Evolutionary conservation across 2,797 vertebrate genomes (phyloP), one percentile per base, ranked within the genome.

Genomic region (Pteropus rufus): DNA sequence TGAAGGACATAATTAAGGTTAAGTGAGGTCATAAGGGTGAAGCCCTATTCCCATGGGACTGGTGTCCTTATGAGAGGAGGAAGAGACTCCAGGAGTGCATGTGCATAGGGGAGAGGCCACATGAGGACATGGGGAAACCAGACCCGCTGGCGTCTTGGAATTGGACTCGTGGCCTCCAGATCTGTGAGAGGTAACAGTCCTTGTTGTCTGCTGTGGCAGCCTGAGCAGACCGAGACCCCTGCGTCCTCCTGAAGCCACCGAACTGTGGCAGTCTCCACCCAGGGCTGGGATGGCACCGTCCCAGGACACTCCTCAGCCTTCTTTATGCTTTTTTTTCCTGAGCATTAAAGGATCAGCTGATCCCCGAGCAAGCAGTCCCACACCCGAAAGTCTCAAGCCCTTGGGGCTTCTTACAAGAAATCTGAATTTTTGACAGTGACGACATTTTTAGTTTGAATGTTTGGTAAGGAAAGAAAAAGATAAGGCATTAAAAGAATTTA

Each of bases 221-320:
- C 76, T 2, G 11, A 41, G 36, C 15, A 18, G 10, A 24, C 26
- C 1, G 10, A 5, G 46, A 41, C 9, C 10, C 19, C 23, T 2
- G 3, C 11, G 5, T 31, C 0, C 7, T 36, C 64, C 46, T 9
- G 10, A 52, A 52, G 39, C 26, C 1, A 1, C n/a, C 0, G 12
- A 26, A 10, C 10, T 4, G 41, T 5, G 3, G 26, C 10, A 24
- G 6, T 9, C 49, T 31, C n/a, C 16, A 21, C 70, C 41, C 16
- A 7, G 15, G 8, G 26, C 49, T 18, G 44, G 23, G n/a, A 1
- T 7, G 52, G 36, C 1, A 21, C 44, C 1, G 62, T 7, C 34
- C 58, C 1, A 36, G 52, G 69, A 34, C 9, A 4, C 26, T 36
- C 54, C 26, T 72, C 4, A 8, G 26, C 52, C 6, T n/a, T 52